Percentiles rank a stretch among this genome's conserved stretches.
Conservation (phyloP, 2,113 vertebrate genomes). For the Eleginops maclovinus region DNA sequence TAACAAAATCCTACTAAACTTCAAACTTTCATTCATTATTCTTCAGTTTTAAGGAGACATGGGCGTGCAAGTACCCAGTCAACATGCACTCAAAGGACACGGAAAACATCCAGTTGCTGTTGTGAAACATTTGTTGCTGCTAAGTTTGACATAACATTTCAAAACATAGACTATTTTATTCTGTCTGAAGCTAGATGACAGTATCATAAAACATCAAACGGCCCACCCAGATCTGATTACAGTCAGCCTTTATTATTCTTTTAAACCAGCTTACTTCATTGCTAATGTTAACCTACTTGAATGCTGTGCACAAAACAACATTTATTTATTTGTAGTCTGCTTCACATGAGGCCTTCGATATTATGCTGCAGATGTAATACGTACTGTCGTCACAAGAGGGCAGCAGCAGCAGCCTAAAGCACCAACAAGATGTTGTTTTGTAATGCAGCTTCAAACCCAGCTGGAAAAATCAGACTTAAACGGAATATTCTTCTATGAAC, state of each 20-base stretch:
- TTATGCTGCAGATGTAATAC: background rate
- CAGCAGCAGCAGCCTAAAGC: slow-evolving; percentile 35
- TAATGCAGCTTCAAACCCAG: background rate
- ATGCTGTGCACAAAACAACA: background rate
- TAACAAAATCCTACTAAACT: background rate
- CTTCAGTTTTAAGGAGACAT: background rate
- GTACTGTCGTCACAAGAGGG: slow-evolving; percentile 54
- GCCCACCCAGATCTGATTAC: background rate
- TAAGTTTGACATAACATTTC: background rate
- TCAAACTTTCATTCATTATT: background rate
- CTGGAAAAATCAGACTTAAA: slow-evolving; percentile 3
- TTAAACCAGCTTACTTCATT: background rate
- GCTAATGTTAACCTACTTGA: background rate
- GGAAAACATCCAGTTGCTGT: background rate
- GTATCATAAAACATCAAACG: background rate
- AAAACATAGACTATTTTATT: background rate
- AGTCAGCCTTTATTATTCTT: background rate
- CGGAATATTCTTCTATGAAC: background rate
- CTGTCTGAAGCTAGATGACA: too few species aligned
- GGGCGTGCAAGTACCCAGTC: background rate
- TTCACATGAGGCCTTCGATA: background rate
- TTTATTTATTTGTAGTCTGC: background rate
- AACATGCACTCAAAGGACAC: background rate
- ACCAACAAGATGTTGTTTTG: slow-evolving; percentile 1
- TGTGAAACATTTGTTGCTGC: background rate